Evolutionary conservation across 1,140 invertebrate species (phyloP).

Genomic region (Ladona fulva): DNA sequence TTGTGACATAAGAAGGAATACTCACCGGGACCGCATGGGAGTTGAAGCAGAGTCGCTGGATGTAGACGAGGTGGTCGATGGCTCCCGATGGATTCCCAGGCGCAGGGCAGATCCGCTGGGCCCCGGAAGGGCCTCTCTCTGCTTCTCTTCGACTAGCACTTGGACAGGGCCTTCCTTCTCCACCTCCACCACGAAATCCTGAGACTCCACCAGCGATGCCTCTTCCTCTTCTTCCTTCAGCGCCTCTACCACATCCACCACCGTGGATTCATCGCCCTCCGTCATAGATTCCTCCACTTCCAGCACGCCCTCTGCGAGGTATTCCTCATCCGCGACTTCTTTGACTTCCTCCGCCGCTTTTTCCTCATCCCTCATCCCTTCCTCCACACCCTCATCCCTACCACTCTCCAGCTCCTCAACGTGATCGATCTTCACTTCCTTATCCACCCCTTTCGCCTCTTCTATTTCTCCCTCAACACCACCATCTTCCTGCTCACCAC

Average conservation of each 20-base stretch:
- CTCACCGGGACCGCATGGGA: neutral
- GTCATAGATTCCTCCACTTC: neutral
- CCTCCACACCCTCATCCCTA: neutral
- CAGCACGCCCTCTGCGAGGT: neutral
- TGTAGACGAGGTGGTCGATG: neutral
- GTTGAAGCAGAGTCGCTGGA: neutral
- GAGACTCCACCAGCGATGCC: neutral
- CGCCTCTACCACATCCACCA: neutral
- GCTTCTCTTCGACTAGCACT: too few species aligned
- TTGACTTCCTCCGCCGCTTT: neutral
- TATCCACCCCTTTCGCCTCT: too few species aligned
- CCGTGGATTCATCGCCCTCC: neutral
- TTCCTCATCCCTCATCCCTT: neutral
- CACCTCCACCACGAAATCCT: neutral
- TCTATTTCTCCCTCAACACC: too few species aligned
- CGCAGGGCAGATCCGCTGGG: neutral
- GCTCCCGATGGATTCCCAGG: neutral
- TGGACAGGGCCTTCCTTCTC: neutral
- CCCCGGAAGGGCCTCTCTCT: too few species aligned
- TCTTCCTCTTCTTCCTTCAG: neutral
- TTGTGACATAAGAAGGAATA: too few species aligned
- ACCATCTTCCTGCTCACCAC: too few species aligned
- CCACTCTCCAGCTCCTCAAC: constrained; percentile 21
- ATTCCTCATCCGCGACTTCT: neutral
- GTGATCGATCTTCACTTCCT: too few species aligned